Evolutionary conservation across 2,113 vertebrate species (phyloP).

Genomic region (Mobula hypostoma): DNA sequence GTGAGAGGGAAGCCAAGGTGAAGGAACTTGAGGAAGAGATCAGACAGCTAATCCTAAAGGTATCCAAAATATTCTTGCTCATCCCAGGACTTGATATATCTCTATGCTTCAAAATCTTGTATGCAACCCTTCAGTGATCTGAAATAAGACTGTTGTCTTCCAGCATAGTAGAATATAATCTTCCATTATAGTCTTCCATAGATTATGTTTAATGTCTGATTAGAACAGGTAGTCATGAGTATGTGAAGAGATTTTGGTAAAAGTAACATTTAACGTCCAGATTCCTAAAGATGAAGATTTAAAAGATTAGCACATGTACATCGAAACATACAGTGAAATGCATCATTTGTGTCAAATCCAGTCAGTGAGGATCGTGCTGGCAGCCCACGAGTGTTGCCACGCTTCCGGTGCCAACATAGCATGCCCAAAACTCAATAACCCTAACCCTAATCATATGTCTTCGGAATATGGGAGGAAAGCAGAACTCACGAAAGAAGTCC

Average conservation of each 20-base stretch:
- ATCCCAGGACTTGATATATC: background rate
- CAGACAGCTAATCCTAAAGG: slow-evolving; percentile 55
- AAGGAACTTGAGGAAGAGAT: slow-evolving; percentile 62
- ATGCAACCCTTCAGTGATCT: background rate
- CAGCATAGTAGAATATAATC: background rate
- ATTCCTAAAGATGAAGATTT: no score
- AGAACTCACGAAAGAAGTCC: no score
- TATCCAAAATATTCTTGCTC: slow-evolving; percentile 43
- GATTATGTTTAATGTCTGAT: background rate
- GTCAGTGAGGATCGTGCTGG: no score
- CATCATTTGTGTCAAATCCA: no score
- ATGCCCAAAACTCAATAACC: no score
- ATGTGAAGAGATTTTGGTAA: no score
- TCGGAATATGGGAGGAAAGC: no score
- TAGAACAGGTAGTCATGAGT: background rate
- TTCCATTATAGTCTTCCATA: background rate
- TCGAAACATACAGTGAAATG: no score
- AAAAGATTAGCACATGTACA: no score
- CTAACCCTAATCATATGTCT: no score
- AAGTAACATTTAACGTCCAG: background rate
- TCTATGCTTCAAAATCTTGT: background rate
- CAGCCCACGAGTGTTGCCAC: no score
- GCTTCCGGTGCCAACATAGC: no score
- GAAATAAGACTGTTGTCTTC: background rate
- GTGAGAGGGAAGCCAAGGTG: slow-evolving; percentile 66